A percentile compares a stretch with the other conserved stretches of the same genome.
These are phyloP conservation scores for Nyctibius bracteatus DNA, from an alignment of 2,113 vertebrate genomes.

Conservation along the genomic window DNA sequence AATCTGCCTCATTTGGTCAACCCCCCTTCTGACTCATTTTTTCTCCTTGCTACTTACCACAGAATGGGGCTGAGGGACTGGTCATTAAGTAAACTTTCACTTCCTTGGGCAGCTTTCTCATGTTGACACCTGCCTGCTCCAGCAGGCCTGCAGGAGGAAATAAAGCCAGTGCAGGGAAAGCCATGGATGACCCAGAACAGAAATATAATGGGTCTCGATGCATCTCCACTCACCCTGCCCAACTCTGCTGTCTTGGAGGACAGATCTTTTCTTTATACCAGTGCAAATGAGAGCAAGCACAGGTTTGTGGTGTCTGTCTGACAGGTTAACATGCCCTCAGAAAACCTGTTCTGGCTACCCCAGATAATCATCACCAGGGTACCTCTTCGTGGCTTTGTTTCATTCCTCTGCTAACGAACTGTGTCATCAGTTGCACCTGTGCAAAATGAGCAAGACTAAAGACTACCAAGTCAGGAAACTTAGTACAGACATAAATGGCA, in stretches of 20 bases:
- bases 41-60: constrained; percentile 76
- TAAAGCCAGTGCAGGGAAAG: neutral
- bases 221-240: neutral
- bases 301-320: neutral
- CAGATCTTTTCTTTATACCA: neutral
- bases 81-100: constrained; percentile 85
- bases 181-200: neutral
- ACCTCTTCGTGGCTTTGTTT: neutral
- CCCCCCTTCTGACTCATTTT: neutral
- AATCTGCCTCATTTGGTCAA: neutral
- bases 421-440: neutral
- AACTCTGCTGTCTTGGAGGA: neutral
- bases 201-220: neutral
- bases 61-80: constrained; percentile 78
- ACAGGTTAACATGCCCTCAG: neutral
- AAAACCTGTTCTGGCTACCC: neutral
- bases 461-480: neutral
- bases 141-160: constrained; percentile 74
- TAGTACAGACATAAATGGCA: neutral
- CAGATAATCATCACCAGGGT: neutral
- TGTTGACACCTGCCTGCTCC: constrained; percentile 75
- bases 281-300: neutral
- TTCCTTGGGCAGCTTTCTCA: constrained; percentile 76
- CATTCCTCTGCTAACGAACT: neutral
- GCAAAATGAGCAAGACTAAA: neutral